Percentiles rank a stretch among this genome's conserved stretches.
These are phyloP conservation scores for Calycopis cecrops DNA, from an alignment of 1,140 invertebrate species.

Conservation along the genomic window DNA sequence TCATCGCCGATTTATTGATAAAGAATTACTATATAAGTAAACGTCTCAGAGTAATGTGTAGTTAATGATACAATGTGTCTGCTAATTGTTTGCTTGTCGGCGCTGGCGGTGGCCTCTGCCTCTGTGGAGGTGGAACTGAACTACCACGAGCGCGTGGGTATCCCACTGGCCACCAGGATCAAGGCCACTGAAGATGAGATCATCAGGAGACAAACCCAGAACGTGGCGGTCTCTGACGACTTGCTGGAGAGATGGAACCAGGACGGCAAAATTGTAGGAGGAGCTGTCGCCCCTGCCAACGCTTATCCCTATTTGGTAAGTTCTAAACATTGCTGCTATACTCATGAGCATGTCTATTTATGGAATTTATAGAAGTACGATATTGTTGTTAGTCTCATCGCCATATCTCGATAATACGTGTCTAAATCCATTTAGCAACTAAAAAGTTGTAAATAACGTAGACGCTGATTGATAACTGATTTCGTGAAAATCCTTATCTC, in stretches of 20 bases:
- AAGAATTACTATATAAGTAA: neutral
- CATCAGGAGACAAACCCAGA: slow-evolving; percentile 3
- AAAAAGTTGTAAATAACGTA: slow-evolving; percentile 6
- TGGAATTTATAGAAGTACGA: no score
- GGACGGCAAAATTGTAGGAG: slow-evolving; percentile 34
- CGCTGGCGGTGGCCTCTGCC: slow-evolving; percentile 23
- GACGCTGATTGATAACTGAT: no score
- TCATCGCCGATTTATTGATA: neutral
- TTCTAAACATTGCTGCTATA: no score
- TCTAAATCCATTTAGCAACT: no score
- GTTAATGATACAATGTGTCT: slow-evolving; percentile 28
- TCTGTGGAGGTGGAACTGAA: slow-evolving; percentile 17
- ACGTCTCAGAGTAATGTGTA: neutral
- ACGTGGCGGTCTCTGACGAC: neutral
- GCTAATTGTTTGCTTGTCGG: slow-evolving; percentile 19
- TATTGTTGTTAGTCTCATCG: no score
- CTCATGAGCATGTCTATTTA: no score
- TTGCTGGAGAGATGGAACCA: no score
- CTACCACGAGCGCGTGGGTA: slow-evolving; percentile 40
- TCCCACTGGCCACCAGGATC: slow-evolving; percentile 38
- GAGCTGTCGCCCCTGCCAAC: slow-evolving; percentile 25
- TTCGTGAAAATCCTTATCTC: no score
- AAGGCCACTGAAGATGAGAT: slow-evolving; percentile 35
- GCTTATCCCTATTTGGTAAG: slow-evolving; percentile 44
- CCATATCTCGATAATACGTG: no score